Evolutionary conservation across 1,140 invertebrate genomes (phyloP).

Genomic region (Papilio aristodemus): DNA sequence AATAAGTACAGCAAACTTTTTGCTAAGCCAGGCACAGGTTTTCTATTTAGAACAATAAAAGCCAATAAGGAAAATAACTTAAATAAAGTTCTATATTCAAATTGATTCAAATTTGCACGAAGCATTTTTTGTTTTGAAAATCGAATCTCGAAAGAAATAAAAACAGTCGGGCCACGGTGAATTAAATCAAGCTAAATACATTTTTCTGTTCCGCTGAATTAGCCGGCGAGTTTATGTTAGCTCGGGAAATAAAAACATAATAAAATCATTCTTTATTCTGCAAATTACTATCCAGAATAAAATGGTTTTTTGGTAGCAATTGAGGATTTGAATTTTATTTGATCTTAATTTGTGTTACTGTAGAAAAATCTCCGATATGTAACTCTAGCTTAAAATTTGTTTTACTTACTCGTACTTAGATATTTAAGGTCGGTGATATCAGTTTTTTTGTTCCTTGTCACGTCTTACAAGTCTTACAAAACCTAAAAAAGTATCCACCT

Average conservation of each 20-base stretch:
- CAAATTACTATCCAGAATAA: background rate
- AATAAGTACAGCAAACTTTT: too few relatives aligned
- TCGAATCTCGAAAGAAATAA: background rate
- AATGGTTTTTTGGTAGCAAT: background rate
- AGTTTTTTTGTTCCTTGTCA: too few relatives aligned
- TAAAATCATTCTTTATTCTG: constrained; percentile 10
- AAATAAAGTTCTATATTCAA: too few relatives aligned
- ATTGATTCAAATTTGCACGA: too few relatives aligned
- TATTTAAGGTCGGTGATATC: too few relatives aligned
- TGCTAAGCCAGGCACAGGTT: too few relatives aligned
- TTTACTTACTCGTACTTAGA: too few relatives aligned
- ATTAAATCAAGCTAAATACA: constrained; percentile 24
- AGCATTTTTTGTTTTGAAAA: background rate
- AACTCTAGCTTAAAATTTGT: too few relatives aligned
- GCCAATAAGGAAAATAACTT: too few relatives aligned
- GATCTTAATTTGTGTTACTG: background rate
- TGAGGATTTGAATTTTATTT: constrained; percentile 1
- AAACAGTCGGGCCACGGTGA: background rate
- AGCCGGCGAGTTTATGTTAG: constrained; percentile 20
- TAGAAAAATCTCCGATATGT: background rate
- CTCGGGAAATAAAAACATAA: constrained; percentile 6
- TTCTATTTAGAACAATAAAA: too few relatives aligned
- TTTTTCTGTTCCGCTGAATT: constrained; percentile 24
- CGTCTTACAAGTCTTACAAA: too few relatives aligned
- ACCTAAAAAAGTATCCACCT: too few relatives aligned